phyloP scores from a whole-genome alignment of 2,888 invertebrate genomes.

The Latrodectus elegans region DNA sequence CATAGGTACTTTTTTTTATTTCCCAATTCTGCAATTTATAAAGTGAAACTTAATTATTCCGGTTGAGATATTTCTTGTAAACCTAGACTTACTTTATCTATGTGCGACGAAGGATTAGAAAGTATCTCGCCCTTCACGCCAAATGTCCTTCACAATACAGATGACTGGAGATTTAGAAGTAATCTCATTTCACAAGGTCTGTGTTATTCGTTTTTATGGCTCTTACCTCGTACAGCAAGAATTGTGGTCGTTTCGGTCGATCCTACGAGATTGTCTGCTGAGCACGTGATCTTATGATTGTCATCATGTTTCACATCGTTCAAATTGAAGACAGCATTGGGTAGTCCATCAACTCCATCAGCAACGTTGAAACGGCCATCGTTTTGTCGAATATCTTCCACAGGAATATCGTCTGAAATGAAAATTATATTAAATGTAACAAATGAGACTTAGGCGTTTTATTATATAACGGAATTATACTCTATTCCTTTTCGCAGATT shows the following conservation, averaged over 20 bases:
- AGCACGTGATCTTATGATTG: conserved; percentile 43
- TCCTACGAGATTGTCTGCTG: conserved; percentile 45
- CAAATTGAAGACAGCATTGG: conserved; percentile 33
- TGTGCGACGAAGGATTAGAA: too few species aligned
- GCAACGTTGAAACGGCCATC: conserved; percentile 15
- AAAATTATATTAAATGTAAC: background rate
- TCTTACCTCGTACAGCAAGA: conserved; percentile 56
- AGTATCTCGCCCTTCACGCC: too few species aligned
- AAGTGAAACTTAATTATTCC: too few species aligned
- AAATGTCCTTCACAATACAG: background rate
- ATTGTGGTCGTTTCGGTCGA: conserved; percentile 14
- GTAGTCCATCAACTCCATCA: conserved; percentile 44
- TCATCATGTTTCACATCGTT: conserved; percentile 32
- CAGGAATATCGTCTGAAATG: conserved; percentile 27
- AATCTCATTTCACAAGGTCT: conserved; percentile 2
- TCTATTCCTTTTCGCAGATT: too few species aligned
- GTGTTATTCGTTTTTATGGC: background rate
- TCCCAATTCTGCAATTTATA: too few species aligned
- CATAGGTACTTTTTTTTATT: too few species aligned
- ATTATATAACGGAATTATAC: too few species aligned
- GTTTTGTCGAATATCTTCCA: conserved; percentile 18
- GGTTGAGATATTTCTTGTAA: too few species aligned
- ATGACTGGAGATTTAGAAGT: background rate
- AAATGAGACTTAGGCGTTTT: background rate
- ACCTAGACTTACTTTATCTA: too few species aligned